These are phyloP conservation scores for Atopsyche davidsoni DNA, from an alignment of 1,140 invertebrate species.

Conservation along the genomic window DNA sequence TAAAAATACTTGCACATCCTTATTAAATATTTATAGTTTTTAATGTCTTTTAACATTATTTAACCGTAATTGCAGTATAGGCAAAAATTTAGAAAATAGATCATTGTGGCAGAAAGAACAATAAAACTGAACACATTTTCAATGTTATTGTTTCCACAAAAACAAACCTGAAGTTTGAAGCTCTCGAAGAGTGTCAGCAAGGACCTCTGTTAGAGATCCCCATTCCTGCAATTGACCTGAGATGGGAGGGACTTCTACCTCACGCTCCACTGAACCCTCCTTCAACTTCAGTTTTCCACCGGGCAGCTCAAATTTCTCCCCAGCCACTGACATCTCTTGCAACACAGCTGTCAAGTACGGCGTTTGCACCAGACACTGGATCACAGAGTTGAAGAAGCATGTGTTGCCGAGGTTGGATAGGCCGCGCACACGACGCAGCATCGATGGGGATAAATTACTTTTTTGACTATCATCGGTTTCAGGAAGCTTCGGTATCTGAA, in stretches of 20 bases:
- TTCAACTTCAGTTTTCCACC: slow-evolving; percentile 55
- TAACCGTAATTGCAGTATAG: too few relatives aligned
- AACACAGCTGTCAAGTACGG: slow-evolving; percentile 70
- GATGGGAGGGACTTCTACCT: slow-evolving; percentile 54
- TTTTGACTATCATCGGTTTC: too few relatives aligned
- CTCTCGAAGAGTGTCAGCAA: slow-evolving; percentile 64
- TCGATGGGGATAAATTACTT: too few relatives aligned
- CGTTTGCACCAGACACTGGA: slow-evolving; percentile 86
- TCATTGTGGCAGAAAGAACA: not conserved
- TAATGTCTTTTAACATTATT: too few relatives aligned
- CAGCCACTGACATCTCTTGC: slow-evolving; percentile 60
- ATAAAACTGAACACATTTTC: too few relatives aligned
- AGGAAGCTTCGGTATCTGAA: not conserved
- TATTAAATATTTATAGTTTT: too few relatives aligned
- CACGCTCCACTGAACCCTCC: slow-evolving; percentile 35
- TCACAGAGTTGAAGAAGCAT: slow-evolving; percentile 94
- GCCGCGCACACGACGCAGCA: slow-evolving; percentile 54
- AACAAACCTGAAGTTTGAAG: slow-evolving; percentile 55
- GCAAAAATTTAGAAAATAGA: too few relatives aligned
- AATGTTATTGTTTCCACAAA: too few relatives aligned
- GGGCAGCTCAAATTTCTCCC: slow-evolving; percentile 61
- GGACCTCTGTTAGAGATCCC: slow-evolving; percentile 60
- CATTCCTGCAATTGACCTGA: slow-evolving; percentile 63
- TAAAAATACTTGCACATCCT: too few relatives aligned
- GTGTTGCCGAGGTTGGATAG: slow-evolving; percentile 88